Base-by-base conservation (phyloP, 2,888 invertebrate species). In the Amitus sp. region DNA sequence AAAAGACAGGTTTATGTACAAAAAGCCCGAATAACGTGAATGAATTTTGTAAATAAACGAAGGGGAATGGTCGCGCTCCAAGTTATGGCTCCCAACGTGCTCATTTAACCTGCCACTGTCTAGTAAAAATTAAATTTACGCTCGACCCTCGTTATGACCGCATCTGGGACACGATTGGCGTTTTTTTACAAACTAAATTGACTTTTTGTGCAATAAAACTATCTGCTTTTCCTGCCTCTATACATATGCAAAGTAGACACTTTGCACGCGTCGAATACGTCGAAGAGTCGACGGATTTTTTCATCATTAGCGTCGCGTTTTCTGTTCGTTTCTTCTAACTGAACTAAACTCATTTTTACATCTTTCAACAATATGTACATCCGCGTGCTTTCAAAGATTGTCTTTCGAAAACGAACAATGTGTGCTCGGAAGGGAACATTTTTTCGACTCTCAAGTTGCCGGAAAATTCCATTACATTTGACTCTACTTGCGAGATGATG, bases 1-100 rank as follows among this genome's bases (percentile, higher is more conserved):
- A 37, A 37, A 37, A 37, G 15, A 37, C 37, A 13, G 15, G 37
- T 37, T 37, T 37, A 37, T 37, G 37, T 37, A 37, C 37, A 37
- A 37, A 37, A 30, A 30, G 15, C 4, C 23, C 23, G 7, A 23
- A 7, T 23, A 23, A 23, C 23, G 7, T 23, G 3, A 5, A 5
- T 23, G 23, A 23, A 23, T 7, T 7, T 37, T 6, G 12, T 37
- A n/a, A 30, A 30, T 30, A 30, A 10, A 30, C 30, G 30, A 30
- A 30, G 30, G 27, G 2, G 2, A 30, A 30, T 30, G 37, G 13
- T 13, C 9, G 37, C 37, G 15, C 37, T 5, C 10, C 13, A 13
- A 37, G 12, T n/a, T n/a, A n/a, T n/a, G n/a, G n/a, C n/a, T n/a
- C n/a, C n/a, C n/a, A 37, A 12, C 37, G 15, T 37, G 13, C 37